These are phyloP conservation scores for Hermetia illucens DNA, from an alignment of 1,140 invertebrate genomes.

Conservation along the genomic window DNA sequence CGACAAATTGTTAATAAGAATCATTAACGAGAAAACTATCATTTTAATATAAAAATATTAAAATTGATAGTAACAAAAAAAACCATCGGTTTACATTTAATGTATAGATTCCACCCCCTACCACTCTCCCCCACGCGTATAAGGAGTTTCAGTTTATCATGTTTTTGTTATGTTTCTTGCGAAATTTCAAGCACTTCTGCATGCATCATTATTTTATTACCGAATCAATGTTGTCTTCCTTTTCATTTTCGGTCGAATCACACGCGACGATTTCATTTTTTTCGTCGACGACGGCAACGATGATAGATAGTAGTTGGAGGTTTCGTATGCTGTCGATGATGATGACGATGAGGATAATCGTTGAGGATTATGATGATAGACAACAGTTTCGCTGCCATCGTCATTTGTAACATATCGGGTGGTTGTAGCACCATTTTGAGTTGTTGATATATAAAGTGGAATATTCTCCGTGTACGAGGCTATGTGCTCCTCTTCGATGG, in stretches of 20 bases:
- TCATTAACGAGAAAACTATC: too few relatives aligned
- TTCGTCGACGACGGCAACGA: slow-evolving; percentile 4
- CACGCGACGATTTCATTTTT: slow-evolving; percentile 17
- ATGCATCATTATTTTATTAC: slow-evolving; percentile 11
- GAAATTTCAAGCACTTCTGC: too few relatives aligned
- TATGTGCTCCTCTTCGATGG: slow-evolving; percentile 22
- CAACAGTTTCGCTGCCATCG: slow-evolving; percentile 10
- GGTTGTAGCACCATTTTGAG: slow-evolving; percentile 7
- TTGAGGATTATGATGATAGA: slow-evolving; percentile 8
- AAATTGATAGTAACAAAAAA: too few relatives aligned
- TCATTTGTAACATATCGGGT: slow-evolving; percentile 8
- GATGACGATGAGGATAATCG: slow-evolving; percentile 1
- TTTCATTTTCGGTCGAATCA: slow-evolving; percentile 25
- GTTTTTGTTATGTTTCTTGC: too few relatives aligned
- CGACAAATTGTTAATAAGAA: too few relatives aligned
- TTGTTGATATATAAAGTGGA: slow-evolving; percentile 3
- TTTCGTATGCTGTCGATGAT: slow-evolving; percentile 1
- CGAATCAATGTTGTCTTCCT: slow-evolving; percentile 25
- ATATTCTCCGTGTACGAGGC: slow-evolving; percentile 7
- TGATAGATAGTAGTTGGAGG: neutral
- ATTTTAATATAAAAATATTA: too few relatives aligned
- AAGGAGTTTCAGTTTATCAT: too few relatives aligned
- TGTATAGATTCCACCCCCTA: too few relatives aligned
- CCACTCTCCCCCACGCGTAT: too few relatives aligned
- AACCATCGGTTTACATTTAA: too few relatives aligned